Evolutionary conservation across 2,888 invertebrate genomes (phyloP).

Genomic region (Seira sanloemensis): DNA sequence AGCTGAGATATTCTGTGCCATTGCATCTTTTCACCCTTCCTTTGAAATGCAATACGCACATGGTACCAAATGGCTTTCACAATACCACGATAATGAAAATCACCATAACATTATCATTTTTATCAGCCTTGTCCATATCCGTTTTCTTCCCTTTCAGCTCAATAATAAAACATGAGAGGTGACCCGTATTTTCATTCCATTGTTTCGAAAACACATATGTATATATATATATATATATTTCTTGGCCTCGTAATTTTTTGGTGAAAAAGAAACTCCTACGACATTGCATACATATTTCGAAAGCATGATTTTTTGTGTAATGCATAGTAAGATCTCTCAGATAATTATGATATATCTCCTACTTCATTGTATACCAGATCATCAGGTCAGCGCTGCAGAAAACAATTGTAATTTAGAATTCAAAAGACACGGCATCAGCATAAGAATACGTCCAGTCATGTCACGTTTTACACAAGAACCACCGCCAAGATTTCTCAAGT

Average conservation of each 20-base stretch:
- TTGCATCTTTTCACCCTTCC: neutral
- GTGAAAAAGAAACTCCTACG: neutral
- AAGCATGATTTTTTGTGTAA: neutral
- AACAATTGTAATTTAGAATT: neutral
- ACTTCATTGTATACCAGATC: neutral
- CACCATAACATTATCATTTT: neutral
- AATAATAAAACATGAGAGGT: neutral
- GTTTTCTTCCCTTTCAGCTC: neutral
- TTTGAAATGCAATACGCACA: neutral
- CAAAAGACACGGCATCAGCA: too few species aligned
- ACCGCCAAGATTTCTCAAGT: neutral
- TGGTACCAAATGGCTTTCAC: neutral
- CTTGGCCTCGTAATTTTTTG: conserved; percentile 35
- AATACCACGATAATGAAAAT: neutral
- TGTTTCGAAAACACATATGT: conserved; percentile 33
- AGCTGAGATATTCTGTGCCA: neutral
- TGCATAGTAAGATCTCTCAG: neutral
- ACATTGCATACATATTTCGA: neutral
- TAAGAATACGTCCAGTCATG: conserved; percentile 42
- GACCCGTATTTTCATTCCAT: conserved; percentile 15
- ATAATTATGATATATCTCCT: neutral
- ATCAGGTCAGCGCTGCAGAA: neutral
- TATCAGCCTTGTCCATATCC: conserved; percentile 24
- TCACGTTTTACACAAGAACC: conserved; percentile 34
- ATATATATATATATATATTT: too few species aligned